A percentile compares a stretch with the other conserved stretches of the same genome.
phyloP scores from a whole-genome alignment of 2,888 invertebrate genomes.

The Lasioglossum zephyrum region DNA sequence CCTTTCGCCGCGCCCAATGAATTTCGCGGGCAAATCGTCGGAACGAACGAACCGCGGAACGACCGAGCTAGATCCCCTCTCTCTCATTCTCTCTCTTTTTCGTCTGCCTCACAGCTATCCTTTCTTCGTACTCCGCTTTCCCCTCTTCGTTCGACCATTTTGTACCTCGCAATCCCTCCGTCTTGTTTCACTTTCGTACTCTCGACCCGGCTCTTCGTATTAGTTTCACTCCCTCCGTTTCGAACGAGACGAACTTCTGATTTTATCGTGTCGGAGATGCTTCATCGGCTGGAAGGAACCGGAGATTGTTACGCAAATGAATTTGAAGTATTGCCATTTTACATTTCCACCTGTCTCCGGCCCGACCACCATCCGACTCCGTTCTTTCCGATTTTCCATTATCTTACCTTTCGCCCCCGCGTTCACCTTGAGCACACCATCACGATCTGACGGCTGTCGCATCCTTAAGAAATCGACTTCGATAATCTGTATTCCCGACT shows the following conservation, averaged over 20 bases:
- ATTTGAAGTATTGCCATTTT: constrained; percentile 76
- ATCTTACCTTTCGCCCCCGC: constrained; percentile 58
- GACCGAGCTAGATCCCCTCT: constrained; percentile 32
- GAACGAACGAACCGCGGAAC: constrained; percentile 59
- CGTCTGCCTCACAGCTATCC: constrained; percentile 7
- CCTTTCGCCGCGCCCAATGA: constrained; percentile 65
- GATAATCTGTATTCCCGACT: not conserved
- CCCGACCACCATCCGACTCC: constrained; percentile 26
- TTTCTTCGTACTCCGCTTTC: not conserved
- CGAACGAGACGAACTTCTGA: constrained; percentile 58
- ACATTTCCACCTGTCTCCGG: constrained; percentile 69
- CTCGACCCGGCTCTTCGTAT: constrained; percentile 25
- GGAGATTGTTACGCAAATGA: constrained; percentile 76
- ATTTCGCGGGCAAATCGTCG: constrained; percentile 71
- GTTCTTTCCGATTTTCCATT: constrained; percentile 69
- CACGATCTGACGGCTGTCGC: not conserved
- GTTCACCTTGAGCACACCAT: not conserved
- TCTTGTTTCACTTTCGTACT: constrained; percentile 1
- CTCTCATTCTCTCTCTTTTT: not conserved
- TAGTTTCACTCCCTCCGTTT: constrained; percentile 30
- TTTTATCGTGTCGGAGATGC: constrained; percentile 64
- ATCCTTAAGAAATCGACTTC: not conserved
- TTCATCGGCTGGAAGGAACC: constrained; percentile 65
- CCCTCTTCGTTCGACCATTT: constrained; percentile 17
- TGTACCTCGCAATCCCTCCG: not conserved